Evolutionary conservation across 2,888 invertebrate genomes (phyloP).

Genomic region (Ditylenchus weischeri): DNA sequence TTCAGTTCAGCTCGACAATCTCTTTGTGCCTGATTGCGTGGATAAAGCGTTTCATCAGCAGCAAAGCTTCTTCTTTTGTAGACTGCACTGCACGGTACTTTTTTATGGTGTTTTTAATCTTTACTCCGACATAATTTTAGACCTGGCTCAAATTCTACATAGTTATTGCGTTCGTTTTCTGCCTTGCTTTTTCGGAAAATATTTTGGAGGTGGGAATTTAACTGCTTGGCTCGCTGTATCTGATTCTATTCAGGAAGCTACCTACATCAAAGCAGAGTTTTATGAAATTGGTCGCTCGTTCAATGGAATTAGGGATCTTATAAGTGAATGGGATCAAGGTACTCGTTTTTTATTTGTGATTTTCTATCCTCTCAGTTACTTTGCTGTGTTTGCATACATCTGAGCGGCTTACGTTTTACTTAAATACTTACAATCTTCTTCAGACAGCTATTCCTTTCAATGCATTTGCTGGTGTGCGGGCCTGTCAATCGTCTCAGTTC

Average conservation of each 20-base stretch:
- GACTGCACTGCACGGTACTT: slow-evolving; percentile 3
- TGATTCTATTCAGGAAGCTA: not conserved
- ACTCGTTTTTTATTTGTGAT: not conserved
- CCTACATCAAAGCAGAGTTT: slow-evolving; percentile 6
- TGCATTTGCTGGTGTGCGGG: not conserved
- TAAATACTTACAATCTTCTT: not conserved
- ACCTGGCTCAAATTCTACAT: slow-evolving; percentile 7
- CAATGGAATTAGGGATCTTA: not conserved
- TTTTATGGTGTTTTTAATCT: not conserved
- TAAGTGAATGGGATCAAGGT: slow-evolving; percentile 7
- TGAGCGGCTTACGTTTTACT: no score
- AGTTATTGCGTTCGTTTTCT: not conserved
- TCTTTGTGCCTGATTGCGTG: not conserved
- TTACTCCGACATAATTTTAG: not conserved
- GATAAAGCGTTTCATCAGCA: slow-evolving; percentile 5
- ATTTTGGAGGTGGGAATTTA: not conserved
- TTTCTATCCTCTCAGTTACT: no score
- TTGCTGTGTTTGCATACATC: no score
- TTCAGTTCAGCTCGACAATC: not conserved
- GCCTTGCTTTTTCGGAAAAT: not conserved
- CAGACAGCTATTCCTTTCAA: slow-evolving; percentile 5
- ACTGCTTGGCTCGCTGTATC: no score
- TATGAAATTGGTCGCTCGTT: slow-evolving; percentile 2
- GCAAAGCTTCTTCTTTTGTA: slow-evolving; percentile 4
- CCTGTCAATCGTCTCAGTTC: not conserved